Conservation (phyloP, 2,797 vertebrate species). For the Knipowitschia caucasica region DNA sequence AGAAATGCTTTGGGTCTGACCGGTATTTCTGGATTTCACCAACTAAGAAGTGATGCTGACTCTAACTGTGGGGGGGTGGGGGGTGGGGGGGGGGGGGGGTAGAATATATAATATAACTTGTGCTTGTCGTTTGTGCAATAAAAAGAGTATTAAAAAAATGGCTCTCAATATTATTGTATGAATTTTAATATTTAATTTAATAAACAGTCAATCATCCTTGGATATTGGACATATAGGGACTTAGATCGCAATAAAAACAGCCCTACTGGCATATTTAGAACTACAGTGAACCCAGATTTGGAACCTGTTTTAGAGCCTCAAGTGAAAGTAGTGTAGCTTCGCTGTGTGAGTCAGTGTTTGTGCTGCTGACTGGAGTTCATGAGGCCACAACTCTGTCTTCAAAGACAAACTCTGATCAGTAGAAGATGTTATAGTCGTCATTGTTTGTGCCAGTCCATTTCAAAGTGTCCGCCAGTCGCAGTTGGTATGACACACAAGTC, state of each 20-base stretch:
- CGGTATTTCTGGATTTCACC: constrained; percentile 54
- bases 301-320: not conserved
- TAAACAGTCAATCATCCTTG: no score
- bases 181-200: no score
- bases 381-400: constrained; percentile 7
- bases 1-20: constrained; percentile 55
- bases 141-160: no score
- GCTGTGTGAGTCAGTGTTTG: not conserved
- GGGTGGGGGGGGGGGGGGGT: no score
- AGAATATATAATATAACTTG: no score
- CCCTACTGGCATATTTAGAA: not conserved
- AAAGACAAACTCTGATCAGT: constrained; percentile 33
- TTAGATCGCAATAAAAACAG: not conserved
- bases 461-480: constrained; percentile 49
- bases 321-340: not conserved
- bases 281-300: no score
- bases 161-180: no score
- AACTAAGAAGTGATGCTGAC: constrained; percentile 28
- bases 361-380: not conserved
- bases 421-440: constrained; percentile 41
- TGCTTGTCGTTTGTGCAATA: no score
- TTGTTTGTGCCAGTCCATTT: constrained; percentile 42
- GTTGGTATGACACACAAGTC: constrained; percentile 63
- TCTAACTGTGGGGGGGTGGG: no score
- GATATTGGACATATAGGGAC: no score